Evolutionary conservation across 2,888 invertebrate genomes (phyloP), one percentile per base, ranked within the genome.

Genomic region (Philereme vetulata): DNA sequence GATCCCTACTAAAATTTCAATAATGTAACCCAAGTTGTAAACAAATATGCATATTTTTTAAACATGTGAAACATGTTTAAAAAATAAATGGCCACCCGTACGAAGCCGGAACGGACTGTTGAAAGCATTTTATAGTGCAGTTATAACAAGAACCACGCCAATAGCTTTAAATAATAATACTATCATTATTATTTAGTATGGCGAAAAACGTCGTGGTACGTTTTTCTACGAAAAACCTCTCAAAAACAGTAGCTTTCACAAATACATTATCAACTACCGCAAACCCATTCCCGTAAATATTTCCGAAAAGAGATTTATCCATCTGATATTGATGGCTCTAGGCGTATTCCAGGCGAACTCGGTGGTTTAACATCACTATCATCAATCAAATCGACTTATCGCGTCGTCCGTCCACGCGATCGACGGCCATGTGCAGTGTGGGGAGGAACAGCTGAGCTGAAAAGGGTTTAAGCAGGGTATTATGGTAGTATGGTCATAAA

Each of bases 341-440:
- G 58, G 60, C 67, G 64, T 60, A 65, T 65, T 64, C 58, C 64
- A 63, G 66, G 64, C 60, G 57, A 54, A 43, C 63, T 63, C 56
- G 62, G 54, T 53, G 59, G 58, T 48, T 56, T 45, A 59, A 61
- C 74, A 72, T 76, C 70, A 67, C 69, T 72, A 74, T 77, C 76
- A 78, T 81, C 82, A 78, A 84, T 85, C 85, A 85, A 78, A 76
- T 72, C 75, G 84, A 81, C 82, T 85, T 84, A 84, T 79, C 82
- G 75, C 75, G 81, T 81, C 77, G 73, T 69, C 67, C 63, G 60
- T 69, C 70, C 60, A 47, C 64, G 53, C 60, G 57, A 11, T 38
- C 51, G 55, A 51, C 38, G 34, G n/a, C 53, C 10, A 5, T 53
- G 36, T 6, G 9, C 40, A 56, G 56, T 42, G 40, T 35, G 8